Base-by-base conservation (phyloP, 1,140 invertebrate species). In the Drosophila kepulauana region DNA sequence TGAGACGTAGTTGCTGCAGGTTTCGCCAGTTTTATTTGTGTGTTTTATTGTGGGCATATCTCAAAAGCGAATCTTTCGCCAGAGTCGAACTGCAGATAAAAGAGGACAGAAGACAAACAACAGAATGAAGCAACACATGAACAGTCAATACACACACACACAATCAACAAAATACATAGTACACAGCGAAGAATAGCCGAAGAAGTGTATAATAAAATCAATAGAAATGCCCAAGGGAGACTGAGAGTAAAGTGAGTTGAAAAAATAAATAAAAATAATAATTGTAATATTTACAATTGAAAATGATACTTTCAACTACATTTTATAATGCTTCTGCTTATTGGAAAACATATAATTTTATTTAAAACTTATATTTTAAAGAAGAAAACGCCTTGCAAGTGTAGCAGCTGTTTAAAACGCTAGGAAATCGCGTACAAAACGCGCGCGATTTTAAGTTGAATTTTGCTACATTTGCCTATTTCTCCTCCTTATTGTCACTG, bases 1-100 rank as follows among this genome's bases (percentile, higher is more conserved):
- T 89, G 85, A 89, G 70, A 75, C 74, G 80, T 80, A 87, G 84
- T 88, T 77, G 79, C 65, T 87, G 82, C 82, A 87, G 82, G 78
- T 85, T 79, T 82, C 51, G 76, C 82, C 81, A 78, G 74, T 85
- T 90, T 89, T 89, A 90, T 89, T 85, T 89, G 81, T 90, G 86
- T 85, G 75, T 89, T 89, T 90, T 89, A 89, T 89, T 89, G 85
- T 85, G 85, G 68, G 86, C 85, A 90, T 89, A 89, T 89, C 85
- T 86, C 81, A 90, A 86, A 90, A 81, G 86, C 66, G 76, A 89
- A 89, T 89, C 85, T 89, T 85, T 77, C 62, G 72, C 76, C 76
- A 82, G 65, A 75, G 72, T 75, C 78, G 78, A 84, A 84, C 73
- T 74, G 69, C 75, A 71, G 68, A 71, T 64, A 75, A 75, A 75